Percentiles rank a stretch among this genome's conserved stretches.
Conservation (phyloP, 2,888 invertebrate species). For the Arenicola marina region DNA sequence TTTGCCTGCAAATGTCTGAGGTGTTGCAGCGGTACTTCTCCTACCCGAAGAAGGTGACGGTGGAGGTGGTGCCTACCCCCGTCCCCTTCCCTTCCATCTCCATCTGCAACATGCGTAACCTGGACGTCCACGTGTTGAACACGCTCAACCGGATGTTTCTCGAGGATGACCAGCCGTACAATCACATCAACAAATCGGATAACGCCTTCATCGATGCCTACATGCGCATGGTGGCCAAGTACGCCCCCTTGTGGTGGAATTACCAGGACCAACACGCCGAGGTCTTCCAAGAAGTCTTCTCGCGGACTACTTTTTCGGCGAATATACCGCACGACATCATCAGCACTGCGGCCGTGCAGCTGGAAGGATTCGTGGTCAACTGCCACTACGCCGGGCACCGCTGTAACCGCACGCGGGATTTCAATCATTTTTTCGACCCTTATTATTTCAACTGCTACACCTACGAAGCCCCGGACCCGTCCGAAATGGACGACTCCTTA, state of each 20-base stretch:
- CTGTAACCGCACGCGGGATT: constrained; percentile 25
- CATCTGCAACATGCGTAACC: constrained; percentile 36
- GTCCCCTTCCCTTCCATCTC: constrained; percentile 36
- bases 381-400: constrained; percentile 28
- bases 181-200: constrained; percentile 28
- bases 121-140: constrained; percentile 35
- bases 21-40: constrained; percentile 32
- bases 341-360: constrained; percentile 25
- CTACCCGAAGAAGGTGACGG: constrained; percentile 35
- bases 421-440: constrained; percentile 29
- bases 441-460: constrained; percentile 36
- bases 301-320: constrained; percentile 29
- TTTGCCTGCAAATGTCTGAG: constrained; percentile 33
- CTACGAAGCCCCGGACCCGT: constrained; percentile 21
- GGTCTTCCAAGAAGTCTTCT: constrained; percentile 33
- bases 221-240: constrained; percentile 28
- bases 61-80: constrained; percentile 32
- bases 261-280: constrained; percentile 26
- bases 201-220: constrained; percentile 24
- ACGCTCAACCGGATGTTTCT: constrained; percentile 31
- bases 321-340: constrained; percentile 29
- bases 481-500: constrained; percentile 17
- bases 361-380: constrained; percentile 31
- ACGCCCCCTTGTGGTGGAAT: constrained; percentile 24
- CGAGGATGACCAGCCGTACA: constrained; percentile 23